Conservation (phyloP, 1,140 invertebrate species). For the Drosophila rufa region DNA sequence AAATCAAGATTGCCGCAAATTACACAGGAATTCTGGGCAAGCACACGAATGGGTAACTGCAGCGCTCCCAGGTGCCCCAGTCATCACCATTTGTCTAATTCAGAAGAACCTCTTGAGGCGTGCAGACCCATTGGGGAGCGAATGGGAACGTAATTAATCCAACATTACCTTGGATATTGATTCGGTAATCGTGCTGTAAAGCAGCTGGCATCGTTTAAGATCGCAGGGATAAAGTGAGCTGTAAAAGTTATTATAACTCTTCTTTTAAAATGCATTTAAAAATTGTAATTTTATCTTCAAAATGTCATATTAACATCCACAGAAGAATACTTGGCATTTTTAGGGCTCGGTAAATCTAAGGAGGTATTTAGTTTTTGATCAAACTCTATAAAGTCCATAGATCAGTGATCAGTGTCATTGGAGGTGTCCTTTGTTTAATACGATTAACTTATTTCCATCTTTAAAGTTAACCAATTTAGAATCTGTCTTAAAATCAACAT, state of each 20-base stretch:
- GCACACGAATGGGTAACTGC: slow-evolving; percentile 17
- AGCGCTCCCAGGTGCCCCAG: slow-evolving; percentile 11
- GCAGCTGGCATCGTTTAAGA: not conserved
- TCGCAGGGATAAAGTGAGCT: not conserved
- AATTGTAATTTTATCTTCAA: not conserved
- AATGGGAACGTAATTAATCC: slow-evolving; percentile 22
- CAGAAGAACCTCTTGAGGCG: slow-evolving; percentile 17
- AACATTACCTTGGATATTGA: slow-evolving; percentile 13
- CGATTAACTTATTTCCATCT: no score
- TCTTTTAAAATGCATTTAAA: not conserved
- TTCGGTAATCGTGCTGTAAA: not conserved
- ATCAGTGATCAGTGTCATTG: no score
- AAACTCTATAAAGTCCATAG: no score
- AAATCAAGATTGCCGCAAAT: slow-evolving; percentile 51
- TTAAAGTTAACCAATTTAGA: no score
- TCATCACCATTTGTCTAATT: slow-evolving; percentile 32
- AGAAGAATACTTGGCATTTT: no score
- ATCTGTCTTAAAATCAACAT: no score
- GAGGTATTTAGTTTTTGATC: no score
- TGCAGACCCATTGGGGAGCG: slow-evolving; percentile 2
- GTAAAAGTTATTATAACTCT: no score
- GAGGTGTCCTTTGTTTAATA: no score
- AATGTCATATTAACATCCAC: no score
- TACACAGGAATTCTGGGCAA: slow-evolving; percentile 38
- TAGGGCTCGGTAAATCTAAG: no score